Base-by-base conservation (phyloP, 1,140 invertebrate species). In the Oryctes rhinoceros region DNA sequence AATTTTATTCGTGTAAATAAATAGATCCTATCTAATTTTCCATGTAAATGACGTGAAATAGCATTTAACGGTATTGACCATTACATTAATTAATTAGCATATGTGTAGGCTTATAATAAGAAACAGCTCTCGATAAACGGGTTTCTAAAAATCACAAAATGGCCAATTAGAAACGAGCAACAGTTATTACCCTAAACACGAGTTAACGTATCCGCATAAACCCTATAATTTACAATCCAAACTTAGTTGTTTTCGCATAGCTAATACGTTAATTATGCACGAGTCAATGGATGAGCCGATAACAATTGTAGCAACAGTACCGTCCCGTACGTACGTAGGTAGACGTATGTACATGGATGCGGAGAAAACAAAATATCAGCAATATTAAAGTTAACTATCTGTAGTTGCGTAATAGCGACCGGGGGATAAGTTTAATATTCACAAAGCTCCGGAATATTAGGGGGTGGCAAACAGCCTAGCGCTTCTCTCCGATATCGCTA, bases 391-490 rank as follows among this genome's bases (percentile, higher is more conserved):
- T 71, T 71, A 71, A 71, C 65, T 71, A 71, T 71, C 37, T 76
- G 15, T 49, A 76, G 75, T 76, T 76, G 75, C 35, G 75, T 76
- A 76, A 76, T 76, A 76, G 35, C 75, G 37, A 4, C 47, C 18
- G 75, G 39, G 71, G 47, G 53, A 59, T 76, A 76, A 76, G 75
- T 76, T 76, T 76, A 76, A 76, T 76, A 76, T 76, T 76, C 75
- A 76, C 75, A 76, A 76, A 76, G 75, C 75, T 44, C 75, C 75
- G 75, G 75, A 49, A 76, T 76, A 76, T 76, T 76, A 76, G 39
- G 37, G 75, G 75, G 44, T 71, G 18, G 75, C 75, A 76, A 47
- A 76, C 37, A 76, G 65, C 65, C 65, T 76, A 76, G 18, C 37
- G 39, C 18, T 24, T n/a, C 20, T 20, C 75, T 76, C 44, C 75